These are phyloP conservation scores for Podarcis lilfordi DNA, from an alignment of 2,797 vertebrate species.

Conservation along the genomic window DNA sequence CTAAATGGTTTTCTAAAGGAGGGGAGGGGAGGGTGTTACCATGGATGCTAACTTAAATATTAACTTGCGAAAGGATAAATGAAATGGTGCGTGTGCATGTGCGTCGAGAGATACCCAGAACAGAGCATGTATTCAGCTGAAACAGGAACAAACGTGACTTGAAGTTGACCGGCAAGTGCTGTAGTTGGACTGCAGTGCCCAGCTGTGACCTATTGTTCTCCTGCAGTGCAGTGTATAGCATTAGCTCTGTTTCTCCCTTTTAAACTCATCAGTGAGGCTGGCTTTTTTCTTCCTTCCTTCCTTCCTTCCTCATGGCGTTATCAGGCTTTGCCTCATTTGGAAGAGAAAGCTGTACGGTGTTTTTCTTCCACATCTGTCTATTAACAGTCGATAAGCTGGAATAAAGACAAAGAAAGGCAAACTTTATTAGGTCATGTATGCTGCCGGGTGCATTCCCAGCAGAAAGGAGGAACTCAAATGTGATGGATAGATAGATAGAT, in stretches of 20 bases:
- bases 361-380: neutral
- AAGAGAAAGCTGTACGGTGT: neutral
- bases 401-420: neutral
- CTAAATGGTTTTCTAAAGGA: slow-evolving; percentile 12
- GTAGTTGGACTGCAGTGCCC: neutral
- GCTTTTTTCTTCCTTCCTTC: neutral
- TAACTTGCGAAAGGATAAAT: slow-evolving; percentile 6
- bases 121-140: neutral
- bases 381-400: neutral
- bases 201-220: neutral
- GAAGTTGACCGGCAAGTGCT: neutral
- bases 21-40: neutral
- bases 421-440: neutral
- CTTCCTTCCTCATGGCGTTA: neutral
- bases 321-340: neutral
- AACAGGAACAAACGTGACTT: slow-evolving; percentile 10
- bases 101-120: neutral
- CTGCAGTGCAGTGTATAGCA: neutral
- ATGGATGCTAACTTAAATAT: slow-evolving; percentile 35
- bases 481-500: neutral
- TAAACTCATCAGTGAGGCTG: neutral
- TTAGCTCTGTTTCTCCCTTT: neutral
- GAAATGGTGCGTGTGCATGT: neutral
- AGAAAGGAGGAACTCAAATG: neutral
- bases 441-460: neutral